Base-by-base conservation (phyloP, 2,797 vertebrate genomes). In the Etheostoma perlongum region DNA sequence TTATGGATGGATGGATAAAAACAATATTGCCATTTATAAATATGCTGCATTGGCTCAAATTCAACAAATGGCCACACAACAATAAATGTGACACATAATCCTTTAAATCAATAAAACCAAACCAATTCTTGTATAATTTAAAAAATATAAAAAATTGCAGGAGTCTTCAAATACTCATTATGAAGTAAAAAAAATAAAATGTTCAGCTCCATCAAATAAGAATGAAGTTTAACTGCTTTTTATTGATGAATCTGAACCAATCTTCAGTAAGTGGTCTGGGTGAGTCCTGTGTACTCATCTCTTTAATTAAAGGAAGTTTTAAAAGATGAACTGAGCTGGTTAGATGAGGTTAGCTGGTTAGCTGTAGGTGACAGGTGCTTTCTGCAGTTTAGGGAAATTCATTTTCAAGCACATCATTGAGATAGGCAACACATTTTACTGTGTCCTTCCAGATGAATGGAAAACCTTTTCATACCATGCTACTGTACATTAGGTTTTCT, bases 211-310 rank as follows among this genome's bases (percentile, higher is more conserved):
- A 23, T 23, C 47, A 60, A 52, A 14, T 63, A 40, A 40, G 30
- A 36, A 44, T 36, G 5, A 27, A 1, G 42, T 55, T 48, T 48
- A 49, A 36, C 13, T 57, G 51, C 1, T 55, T 67, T 67, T 33
- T 52, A 67, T 60, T 67, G 55, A 66, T 66, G 12, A 44, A 21
- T 66, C 19, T 67, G 23, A 52, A 40, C 62, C 66, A 10, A 54
- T 40, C 36, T 40, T 0, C 9, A 14, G 14, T 23, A 63, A 54
- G 33, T 10, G 14, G 42, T 62, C 10, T 1, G 23, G 49, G 19
- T 62, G 46, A 51, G 30, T 52, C 47, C 33, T 60, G 63, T 60
- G 48, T 21, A 3, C 11, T 11, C 19, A 10, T 61, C 64, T 67
- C 48, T 44, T 61, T 48, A 40, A 25, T 8, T 67, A 15, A 75